phyloP scores from a whole-genome alignment of 2,797 vertebrate species.

The Poecilia velifera region DNA sequence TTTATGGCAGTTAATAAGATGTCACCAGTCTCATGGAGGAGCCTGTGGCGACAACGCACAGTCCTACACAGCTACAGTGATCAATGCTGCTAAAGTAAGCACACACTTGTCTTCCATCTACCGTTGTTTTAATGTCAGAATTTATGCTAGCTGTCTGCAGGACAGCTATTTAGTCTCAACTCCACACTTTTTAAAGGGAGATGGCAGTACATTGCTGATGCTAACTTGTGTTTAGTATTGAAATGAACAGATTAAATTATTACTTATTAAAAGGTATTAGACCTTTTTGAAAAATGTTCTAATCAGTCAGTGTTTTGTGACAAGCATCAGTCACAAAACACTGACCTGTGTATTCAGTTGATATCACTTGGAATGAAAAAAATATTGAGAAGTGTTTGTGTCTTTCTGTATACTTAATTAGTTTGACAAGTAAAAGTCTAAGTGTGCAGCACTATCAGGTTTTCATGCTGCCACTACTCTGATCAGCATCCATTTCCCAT shows the following conservation, averaged over 20 bases:
- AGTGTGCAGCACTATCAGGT: too few species aligned
- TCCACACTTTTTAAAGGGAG: not conserved
- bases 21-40: conserved; percentile 97
- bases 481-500: not conserved
- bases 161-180: not conserved
- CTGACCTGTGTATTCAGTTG: not conserved
- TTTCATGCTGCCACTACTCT: too few species aligned
- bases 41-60: conserved; percentile 98
- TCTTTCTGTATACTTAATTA: not conserved
- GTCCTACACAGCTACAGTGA: conserved; percentile 98
- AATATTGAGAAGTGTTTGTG: not conserved
- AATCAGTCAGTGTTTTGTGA: not conserved
- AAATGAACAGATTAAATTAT: not conserved
- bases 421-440: too few species aligned
- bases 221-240: not conserved
- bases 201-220: not conserved
- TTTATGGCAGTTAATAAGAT: conserved; percentile 90
- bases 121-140: not conserved
- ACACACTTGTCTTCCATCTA: not conserved
- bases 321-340: not conserved
- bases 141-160: not conserved
- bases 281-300: not conserved
- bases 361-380: too few species aligned
- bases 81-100: conserved; percentile 98
- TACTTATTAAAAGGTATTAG: not conserved